These are phyloP conservation scores for Lochmaea capreae DNA, from an alignment of 2,888 invertebrate genomes.

Conservation along the genomic window DNA sequence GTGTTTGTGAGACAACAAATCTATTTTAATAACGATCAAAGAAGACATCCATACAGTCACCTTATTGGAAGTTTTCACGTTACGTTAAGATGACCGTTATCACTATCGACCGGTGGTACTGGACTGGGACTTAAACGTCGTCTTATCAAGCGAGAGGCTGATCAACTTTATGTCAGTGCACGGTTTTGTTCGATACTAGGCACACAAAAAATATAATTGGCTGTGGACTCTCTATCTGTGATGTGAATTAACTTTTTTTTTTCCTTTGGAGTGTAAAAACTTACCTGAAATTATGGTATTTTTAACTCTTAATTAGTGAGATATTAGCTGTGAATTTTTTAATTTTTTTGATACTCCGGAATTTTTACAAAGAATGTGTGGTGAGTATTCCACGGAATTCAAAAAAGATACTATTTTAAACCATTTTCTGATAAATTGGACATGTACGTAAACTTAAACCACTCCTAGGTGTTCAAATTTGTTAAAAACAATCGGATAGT, in stretches of 20 bases:
- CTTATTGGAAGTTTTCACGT: slow-evolving; percentile 11
- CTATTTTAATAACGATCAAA: slow-evolving; percentile 10
- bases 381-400: no score
- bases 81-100: slow-evolving; percentile 10
- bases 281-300: not conserved
- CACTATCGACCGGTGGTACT: slow-evolving; percentile 9
- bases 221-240: slow-evolving; percentile 7
- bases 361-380: slow-evolving; percentile 35
- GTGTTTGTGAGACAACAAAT: not conserved
- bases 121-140: not conserved
- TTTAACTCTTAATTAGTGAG: slow-evolving; percentile 14
- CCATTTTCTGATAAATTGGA: no score
- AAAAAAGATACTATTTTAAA: not conserved
- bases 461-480: no score
- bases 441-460: no score
- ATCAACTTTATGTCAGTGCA: slow-evolving; percentile 19
- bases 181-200: slow-evolving; percentile 8
- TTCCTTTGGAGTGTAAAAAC: not conserved
- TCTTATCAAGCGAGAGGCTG: slow-evolving; percentile 22
- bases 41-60: not conserved
- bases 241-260: slow-evolving; percentile 11
- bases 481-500: no score
- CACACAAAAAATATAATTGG: slow-evolving; percentile 9
- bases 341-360: slow-evolving; percentile 9
- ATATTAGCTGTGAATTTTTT: slow-evolving; percentile 14